Percentiles rank a stretch among this genome's conserved stretches.
Evolutionary conservation across 2,888 invertebrate genomes (phyloP).

Genomic region (Zygogramma bicolorata): DNA sequence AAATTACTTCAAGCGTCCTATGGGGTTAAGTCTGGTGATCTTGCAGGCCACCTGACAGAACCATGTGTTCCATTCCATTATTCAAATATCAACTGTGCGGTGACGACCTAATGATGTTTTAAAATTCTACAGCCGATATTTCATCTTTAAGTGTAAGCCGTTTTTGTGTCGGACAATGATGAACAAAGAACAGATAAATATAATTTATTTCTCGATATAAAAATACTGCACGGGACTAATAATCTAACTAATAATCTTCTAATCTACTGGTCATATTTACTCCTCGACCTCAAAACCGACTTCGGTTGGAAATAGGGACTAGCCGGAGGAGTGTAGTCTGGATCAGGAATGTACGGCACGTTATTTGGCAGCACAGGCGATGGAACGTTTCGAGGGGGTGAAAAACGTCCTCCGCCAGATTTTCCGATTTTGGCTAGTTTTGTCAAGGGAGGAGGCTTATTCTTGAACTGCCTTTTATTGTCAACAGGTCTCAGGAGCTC

Average conservation of each 20-base stretch:
- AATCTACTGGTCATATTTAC: constrained; percentile 28
- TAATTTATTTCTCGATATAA: background rate
- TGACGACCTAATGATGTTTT: no score
- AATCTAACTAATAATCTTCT: background rate
- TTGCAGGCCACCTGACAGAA: no score
- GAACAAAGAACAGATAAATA: background rate
- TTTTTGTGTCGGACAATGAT: no score
- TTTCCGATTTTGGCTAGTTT: constrained; percentile 22
- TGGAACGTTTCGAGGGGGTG: constrained; percentile 31
- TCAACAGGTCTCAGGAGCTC: background rate
- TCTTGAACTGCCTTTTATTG: no score
- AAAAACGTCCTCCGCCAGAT: constrained; percentile 28
- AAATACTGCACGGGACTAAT: background rate
- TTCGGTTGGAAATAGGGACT: constrained; percentile 28
- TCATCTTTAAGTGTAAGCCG: no score
- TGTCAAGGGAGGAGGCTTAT: background rate
- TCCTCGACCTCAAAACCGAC: constrained; percentile 36
- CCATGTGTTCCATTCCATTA: no score
- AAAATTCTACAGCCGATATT: no score
- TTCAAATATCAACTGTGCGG: no score
- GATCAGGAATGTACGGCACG: constrained; percentile 41
- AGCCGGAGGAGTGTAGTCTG: constrained; percentile 40
- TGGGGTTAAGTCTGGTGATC: no score
- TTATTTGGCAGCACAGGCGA: constrained; percentile 23
- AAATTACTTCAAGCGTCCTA: no score